Evolutionary conservation across 2,888 invertebrate genomes (phyloP), one percentile per base, ranked within the genome.

Genomic region (Apamea sordens): DNA sequence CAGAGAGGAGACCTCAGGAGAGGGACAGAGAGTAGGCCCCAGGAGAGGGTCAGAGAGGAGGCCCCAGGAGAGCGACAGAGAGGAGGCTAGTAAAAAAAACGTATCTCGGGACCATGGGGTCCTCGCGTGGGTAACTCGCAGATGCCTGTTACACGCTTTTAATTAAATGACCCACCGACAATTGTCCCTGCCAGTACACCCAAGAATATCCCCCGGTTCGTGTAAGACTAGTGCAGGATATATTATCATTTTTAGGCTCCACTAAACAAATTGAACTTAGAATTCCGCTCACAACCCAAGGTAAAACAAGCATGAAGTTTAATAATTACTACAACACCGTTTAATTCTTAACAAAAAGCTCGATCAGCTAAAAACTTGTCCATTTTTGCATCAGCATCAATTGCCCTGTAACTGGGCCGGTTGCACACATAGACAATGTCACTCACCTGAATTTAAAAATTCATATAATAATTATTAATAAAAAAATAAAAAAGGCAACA

Each of bases 391-490:
- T 73, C 77, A 81, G 72, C 78, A 73, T 80, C 75, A 80, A 83
- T 84, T 80, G 79, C 77, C 32, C 74, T 72, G 80, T 83, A 79
- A 80, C 75, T 79, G 70, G 74, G 83, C 83, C 63, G 28, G 82
- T 80, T 81, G 77, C 85, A 79, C 79, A 83, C 82, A 82, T 65
- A 50, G 67, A 68, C 73, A 85, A 74, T 77, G 75, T 80, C 67
- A 77, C 79, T 82, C 73, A 73, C 75, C 75, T 79, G 73, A 86
- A 89, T 87, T 86, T 86, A 73, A 86, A 82, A 88, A 88, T 87
- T 90, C 88, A 89, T 89, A 84, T 86, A 87, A 87, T 89, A 86
- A 89, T 90, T 89, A 89, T 89, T 88, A 86, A 86, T 87, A 88
- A 88, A 89, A 88, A 87, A 74, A 71, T 4, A 7, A 53, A 87